Evolutionary conservation across 2,888 invertebrate genomes (phyloP), one percentile per base, ranked within the genome.

Genomic region (Theristus sp.): DNA sequence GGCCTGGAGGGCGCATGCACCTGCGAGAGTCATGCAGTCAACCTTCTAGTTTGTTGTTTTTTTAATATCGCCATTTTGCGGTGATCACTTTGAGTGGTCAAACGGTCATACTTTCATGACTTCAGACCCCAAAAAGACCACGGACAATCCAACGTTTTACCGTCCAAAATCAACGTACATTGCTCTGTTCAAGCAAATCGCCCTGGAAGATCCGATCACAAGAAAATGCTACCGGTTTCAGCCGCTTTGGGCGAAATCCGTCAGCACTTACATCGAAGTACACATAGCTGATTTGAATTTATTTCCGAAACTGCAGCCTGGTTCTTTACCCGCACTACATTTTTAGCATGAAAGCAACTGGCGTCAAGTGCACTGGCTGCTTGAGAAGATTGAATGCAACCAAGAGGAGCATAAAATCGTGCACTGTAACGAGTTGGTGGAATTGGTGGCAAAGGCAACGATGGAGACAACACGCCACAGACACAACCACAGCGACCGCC

Each of bases 11-110:
- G 1, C 73, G 74, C 64, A 69, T 80, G 31, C 79, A 80, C 69
- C 72, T 79, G 58, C 68, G 80, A 47, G 81, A 81, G 68, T 79
- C 79, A 1, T 81, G 81, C 70, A 77, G 76, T 64, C 76, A 79
- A 64, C 76, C 77, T 49, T 79, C 80, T 67, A 80, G 80, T 76
- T 56, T 62, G 56, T n/a, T 38, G 6, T 38, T 38, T 38, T 38
- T 17, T 17, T 38, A 13, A 13, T n/a, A 20, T 26, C 24, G n/a
- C 27, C 3, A 54, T 17, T 25, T 27, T 57, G 13, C 29, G 10
- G 26, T 13, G 60, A 58, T 27, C 26, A 25, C 10, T 27, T 20
- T 27, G 20, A 6, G 25, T 49, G 17, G 22, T 1, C 24, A 26
- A 10, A 30, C 24, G 49, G 3, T 25, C 24, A 6, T 1, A 30